Evolutionary conservation across 1,140 invertebrate genomes (phyloP).

Genomic region (Drosophila varians): DNA sequence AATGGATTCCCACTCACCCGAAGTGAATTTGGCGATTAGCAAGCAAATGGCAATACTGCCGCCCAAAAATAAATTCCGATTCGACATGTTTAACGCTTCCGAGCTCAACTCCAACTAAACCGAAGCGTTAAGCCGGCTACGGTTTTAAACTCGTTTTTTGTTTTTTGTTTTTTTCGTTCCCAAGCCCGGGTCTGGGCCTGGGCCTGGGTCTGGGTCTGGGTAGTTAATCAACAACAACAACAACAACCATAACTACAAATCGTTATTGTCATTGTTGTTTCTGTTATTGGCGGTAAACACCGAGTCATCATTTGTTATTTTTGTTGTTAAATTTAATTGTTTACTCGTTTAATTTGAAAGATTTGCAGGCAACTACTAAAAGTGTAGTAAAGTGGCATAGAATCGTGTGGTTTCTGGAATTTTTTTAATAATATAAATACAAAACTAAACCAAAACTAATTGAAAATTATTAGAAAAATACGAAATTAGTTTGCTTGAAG

Average conservation of each 20-base stretch:
- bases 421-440: no score
- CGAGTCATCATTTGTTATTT: constrained; percentile 49
- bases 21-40: constrained; percentile 22
- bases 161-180: no score
- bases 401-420: not conserved
- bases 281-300: constrained; percentile 13
- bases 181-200: constrained; percentile 21
- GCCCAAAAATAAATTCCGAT: constrained; percentile 22
- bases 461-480: no score
- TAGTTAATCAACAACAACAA: constrained; percentile 4
- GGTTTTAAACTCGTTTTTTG: constrained; percentile 73
- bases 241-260: constrained; percentile 4
- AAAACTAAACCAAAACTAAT: no score
- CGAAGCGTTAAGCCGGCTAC: constrained; percentile 44
- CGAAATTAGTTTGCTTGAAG: no score
- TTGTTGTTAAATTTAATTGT: constrained; percentile 62
- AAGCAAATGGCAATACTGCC: constrained; percentile 19
- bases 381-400: not conserved
- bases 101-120: constrained; percentile 60
- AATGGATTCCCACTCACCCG: constrained; percentile 43
- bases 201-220: no score
- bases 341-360: constrained; percentile 34
- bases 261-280: constrained; percentile 13
- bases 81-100: constrained; percentile 58
- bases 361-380: not conserved